Base-by-base conservation (phyloP, 2,888 invertebrate species). In the Elaeidobius kamerunicus region DNA sequence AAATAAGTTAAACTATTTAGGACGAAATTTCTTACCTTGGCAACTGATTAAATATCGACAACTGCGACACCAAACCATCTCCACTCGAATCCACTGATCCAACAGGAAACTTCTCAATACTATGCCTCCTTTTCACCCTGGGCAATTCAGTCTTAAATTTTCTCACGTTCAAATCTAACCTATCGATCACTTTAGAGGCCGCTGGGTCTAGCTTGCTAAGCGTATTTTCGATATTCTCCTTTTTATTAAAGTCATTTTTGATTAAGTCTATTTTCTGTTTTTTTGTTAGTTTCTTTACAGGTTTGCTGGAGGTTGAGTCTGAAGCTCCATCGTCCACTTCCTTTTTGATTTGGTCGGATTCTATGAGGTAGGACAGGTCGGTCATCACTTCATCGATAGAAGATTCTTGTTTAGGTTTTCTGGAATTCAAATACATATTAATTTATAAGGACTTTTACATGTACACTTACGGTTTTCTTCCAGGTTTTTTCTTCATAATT, bases 51-150 rank as follows among this genome's bases (percentile, higher is more conserved):
- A 72, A 69, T 2, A 69, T 50, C 12, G 64, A 50, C 50, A 55
- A 54, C 55, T 49, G 55, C 7, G 50, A 23, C 1, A 52, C 38
- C 28, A 27, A 35, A 7, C 49, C 40, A n/a, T 53, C 49, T 14
- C 52, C 61, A 17, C 52, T 39, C 7, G 55, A 57, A 41, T 68
- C 67, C 6, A 58, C 39, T 12, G 59, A 46, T 27, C 63, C 63
- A 18, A 70, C 59, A 1, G 72, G 69, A 55, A 69, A 68, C 60
- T 73, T 73, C 56, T 73, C 73, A 38, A 73, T 72, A 41, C 73
- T 73, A 52, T 74, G 73, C 19, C 74, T 59, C 45, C 74, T 59
- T 48, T 67, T 69, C 4, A 61, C 55, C 1, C 60, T 50, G 1
- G 66, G 64, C 18, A 48, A 46, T 44, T 65, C 60, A 51, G 65